Evolutionary conservation across 2,113 vertebrate species (phyloP), one percentile per base, ranked within the genome.

Genomic region (Siphamia tubifer): DNA sequence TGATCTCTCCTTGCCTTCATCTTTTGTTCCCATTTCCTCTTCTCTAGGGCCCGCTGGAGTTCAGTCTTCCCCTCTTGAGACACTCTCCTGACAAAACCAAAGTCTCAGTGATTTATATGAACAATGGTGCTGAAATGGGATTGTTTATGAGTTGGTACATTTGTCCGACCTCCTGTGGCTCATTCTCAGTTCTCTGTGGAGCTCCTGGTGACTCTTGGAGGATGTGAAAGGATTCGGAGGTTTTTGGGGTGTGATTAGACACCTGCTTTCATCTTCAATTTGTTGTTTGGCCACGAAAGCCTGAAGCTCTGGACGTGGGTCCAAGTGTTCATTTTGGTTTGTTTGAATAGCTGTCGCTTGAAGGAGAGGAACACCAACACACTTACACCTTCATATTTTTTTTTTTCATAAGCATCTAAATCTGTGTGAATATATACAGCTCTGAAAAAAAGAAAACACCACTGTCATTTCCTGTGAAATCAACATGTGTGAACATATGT

Each of bases 221-320:
- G 92, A 92, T 85, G 93, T 96, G 51, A 96, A 87, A 0, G 93
- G 94, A 90, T 94, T 94, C 49, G 90, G 77, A 52, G 96, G 89
- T 80, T 96, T 96, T 86, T 94, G 95, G 64, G 95, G 95, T 76
- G 92, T 94, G 91, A 97, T 96, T 65, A 96, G 93, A 74, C 74
- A 64, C 58, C 64, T 13, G 36, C 90, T 92, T 68, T 92, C 87
- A 44, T 94, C 94, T 48, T 85, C 84, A 61, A 92, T 92, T 74
- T 94, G 93, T 0, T 92, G 91, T 40, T 93, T 87, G 55, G 92
- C 83, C 5, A 31, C 8, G 12, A 35, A 24, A 44, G 30, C 23
- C 61, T 35, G 61, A 42, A 67, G 51, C 39, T 72, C 25, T 87
- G 66, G 44, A 38, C 20, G 35, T 43, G 5, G 34, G 47, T 84